Conservation (phyloP, 1,140 invertebrate genomes). For the Meloidogyne floridensis region DNA sequence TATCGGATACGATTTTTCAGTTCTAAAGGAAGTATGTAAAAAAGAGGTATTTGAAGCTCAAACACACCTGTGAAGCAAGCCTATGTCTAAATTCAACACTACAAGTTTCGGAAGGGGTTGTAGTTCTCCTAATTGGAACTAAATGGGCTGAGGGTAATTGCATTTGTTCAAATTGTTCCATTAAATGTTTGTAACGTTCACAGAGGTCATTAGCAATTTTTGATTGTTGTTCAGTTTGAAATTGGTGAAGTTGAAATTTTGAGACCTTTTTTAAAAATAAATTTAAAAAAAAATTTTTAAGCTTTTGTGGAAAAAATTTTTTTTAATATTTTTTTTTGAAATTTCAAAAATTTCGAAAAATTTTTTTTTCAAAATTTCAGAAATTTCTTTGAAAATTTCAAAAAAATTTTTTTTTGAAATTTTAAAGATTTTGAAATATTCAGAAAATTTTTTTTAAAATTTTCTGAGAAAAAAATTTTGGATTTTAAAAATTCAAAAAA, state of each 20-base stretch:
- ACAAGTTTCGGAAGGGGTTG: not conserved
- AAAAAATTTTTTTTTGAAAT: too few relatives aligned
- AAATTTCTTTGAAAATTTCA: too few relatives aligned
- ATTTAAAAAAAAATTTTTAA: constrained; percentile 1
- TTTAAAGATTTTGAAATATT: not conserved
- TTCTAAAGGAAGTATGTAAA: too few relatives aligned
- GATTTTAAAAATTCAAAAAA: too few relatives aligned
- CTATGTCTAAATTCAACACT: constrained; percentile 2
- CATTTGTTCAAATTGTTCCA: constrained; percentile 39
- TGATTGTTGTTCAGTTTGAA: constrained; percentile 31
- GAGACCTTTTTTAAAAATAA: constrained; percentile 18
- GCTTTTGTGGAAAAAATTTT: not conserved
- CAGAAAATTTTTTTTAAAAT: not conserved
- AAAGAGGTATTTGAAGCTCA: too few relatives aligned
- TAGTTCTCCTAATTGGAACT: constrained; percentile 31
- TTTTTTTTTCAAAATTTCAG: too few relatives aligned
- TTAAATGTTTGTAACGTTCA: constrained; percentile 28
- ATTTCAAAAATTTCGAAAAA: not conserved
- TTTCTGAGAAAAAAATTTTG: too few relatives aligned
- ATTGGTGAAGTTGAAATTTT: constrained; percentile 24
- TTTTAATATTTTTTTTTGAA: not conserved
- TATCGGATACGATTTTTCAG: too few relatives aligned
- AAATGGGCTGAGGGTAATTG: constrained; percentile 32
- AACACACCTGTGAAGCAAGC: not conserved
- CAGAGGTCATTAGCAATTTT: constrained; percentile 22